Base-by-base conservation (phyloP, 2,113 vertebrate genomes). In the Macquaria australasica region DNA sequence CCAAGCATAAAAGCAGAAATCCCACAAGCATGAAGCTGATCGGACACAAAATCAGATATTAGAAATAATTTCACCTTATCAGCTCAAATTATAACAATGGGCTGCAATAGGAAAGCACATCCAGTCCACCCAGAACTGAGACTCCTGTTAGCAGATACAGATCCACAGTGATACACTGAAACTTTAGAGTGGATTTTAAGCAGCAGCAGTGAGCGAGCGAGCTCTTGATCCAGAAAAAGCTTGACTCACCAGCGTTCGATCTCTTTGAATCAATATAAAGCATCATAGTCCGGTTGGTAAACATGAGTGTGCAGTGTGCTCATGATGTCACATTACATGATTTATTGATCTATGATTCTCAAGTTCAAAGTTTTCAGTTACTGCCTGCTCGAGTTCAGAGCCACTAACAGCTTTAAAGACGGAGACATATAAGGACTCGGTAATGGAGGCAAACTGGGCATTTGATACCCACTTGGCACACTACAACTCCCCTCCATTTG, bases 391-490 rank as follows among this genome's bases (percentile, higher is more conserved):
- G 1, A 18, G 74, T 72, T 83, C 60, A 53, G 80, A 63, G 81
- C 50, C 23, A 1, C 64, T 18, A 21, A 16, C 69, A 16, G 62
- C 56, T 62, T 8, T 55, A 55, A 70, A 20, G 60, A 62, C 0
- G 4, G 34, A 73, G 79, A 73, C 25, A 8, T 8, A 34, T 20
- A 41, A 81, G 31, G 66, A 79, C 72, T 68, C 16, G 0, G 64
- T 86, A 67, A 89, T 73, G 76, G 89, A 87, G 82, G 86, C 48
- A 53, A 84, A 82, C 67, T 20, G 69, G 76, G 31, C 74, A 51
- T 86, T 87, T 31, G 88, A 87, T 86, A 84, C 83, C 85, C 64
- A 25, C 79, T 86, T 81, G 85, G 72, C 69, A 56, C 70, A 45
- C 71, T 74, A 25, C 25, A 45, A 53, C 82, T 66, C 71, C 41